Conservation (phyloP, 1,140 invertebrate genomes). For the Habropoda laboriosa region DNA sequence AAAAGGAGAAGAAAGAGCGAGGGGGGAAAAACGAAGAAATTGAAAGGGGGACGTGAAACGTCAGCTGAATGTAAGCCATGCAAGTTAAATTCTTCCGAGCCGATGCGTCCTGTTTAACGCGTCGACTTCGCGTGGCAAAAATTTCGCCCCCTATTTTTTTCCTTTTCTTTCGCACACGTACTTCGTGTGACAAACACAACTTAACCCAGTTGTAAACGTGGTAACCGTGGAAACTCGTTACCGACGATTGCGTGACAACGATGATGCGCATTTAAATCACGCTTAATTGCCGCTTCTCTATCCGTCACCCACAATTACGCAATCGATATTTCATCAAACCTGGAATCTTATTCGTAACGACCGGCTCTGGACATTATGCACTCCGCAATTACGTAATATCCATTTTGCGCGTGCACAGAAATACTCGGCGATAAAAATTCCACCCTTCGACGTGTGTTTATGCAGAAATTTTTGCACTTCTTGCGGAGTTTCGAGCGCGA, state of each 20-base stretch:
- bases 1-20: too few relatives aligned
- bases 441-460: too few relatives aligned
- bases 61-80: conserved; percentile 24
- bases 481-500: too few relatives aligned
- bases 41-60: neutral
- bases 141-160: neutral
- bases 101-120: neutral
- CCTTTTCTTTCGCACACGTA: too few relatives aligned
- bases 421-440: too few relatives aligned
- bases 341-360: neutral
- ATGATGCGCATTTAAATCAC: conserved; percentile 4
- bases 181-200: neutral
- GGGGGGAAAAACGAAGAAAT: too few relatives aligned
- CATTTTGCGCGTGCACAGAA: too few relatives aligned
- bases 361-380: too few relatives aligned
- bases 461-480: too few relatives aligned
- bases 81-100: conserved; percentile 10
- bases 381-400: too few relatives aligned
- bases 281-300: neutral
- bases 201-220: conserved; percentile 28
- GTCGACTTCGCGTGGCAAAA: neutral
- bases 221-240: neutral
- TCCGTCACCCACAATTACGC: neutral
- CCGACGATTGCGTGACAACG: conserved; percentile 1
- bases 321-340: neutral